Base-by-base conservation (phyloP, 1,140 invertebrate species). In the Drosophila erecta region DNA sequence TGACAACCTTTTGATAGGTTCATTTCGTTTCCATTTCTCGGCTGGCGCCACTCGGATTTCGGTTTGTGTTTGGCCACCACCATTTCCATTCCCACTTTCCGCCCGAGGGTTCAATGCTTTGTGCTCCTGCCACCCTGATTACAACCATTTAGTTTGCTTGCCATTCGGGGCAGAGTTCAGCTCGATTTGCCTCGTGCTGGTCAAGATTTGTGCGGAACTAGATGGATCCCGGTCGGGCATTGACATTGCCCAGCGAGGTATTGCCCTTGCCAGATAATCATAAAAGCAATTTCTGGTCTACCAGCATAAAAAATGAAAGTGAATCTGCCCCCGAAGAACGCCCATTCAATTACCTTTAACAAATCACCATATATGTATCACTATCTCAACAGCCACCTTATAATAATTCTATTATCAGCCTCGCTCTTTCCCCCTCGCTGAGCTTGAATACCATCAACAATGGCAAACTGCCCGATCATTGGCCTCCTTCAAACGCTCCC, bases 1-100 rank as follows among this genome's bases (percentile, higher is more conserved):
- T 83, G 81, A 86, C 81, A 86, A 86, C 75, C 79, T 81, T 75
- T 83, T 86, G 81, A 86, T 79, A 87, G 81, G 83, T 87, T 87
- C 83, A 86, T 87, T 87, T 85, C 79, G 64, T 58, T 64, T 81
- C 61, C 53, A 71, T 78, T 67, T 67, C 72, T 71, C 50, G 64
- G 30, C 22, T 56, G 54, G 59, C 57, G 58, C 57, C 57, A 54
- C 55, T 56, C 14, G 40, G 56, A 62, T 62, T 76, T 64, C 57
- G 33, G 41, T 33, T 58, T 66, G 53, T 57, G 27, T 56, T 56
- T 38, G 22, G 47, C 14, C 50, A 33, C 35, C 20, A 38, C 11
- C 37, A 38, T 5, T 30, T 30, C 37, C 12, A 38, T 49, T 66
- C 49, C 72, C 51, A 65, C 43, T 14, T 47, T 1, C 14, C 7